phyloP scores from a whole-genome alignment of 1,140 invertebrate genomes.

The Drosophila bocki region DNA sequence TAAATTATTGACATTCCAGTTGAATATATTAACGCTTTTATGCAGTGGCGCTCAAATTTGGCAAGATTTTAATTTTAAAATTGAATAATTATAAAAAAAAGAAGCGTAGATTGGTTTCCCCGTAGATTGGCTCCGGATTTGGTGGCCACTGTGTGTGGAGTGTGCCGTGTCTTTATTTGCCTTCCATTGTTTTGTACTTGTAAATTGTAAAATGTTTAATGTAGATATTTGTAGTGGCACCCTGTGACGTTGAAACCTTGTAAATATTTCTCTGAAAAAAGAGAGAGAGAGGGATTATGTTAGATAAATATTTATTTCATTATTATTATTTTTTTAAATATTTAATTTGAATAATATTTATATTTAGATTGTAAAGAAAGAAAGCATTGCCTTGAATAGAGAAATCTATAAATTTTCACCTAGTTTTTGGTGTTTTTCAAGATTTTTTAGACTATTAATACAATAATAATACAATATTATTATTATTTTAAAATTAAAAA shows the following conservation, averaged over 20 bases:
- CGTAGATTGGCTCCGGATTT: constrained; percentile 23
- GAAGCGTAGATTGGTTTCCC: background rate
- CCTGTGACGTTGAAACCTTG: background rate
- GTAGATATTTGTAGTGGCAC: background rate
- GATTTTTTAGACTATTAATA: no score
- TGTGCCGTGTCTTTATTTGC: constrained; percentile 55
- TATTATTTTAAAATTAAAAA: no score
- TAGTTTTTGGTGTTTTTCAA: no score
- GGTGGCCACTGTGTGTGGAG: constrained; percentile 43
- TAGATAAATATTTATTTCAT: background rate
- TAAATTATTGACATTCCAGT: constrained; percentile 40
- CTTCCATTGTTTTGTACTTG: background rate
- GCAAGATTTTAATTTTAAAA: background rate
- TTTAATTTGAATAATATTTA: no score
- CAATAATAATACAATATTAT: no score
- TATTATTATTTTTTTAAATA: no score
- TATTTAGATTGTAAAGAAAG: no score
- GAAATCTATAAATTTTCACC: no score
- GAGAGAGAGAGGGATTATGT: background rate
- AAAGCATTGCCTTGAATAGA: no score
- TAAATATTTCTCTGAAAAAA: background rate
- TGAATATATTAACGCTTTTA: constrained; percentile 10
- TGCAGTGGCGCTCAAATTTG: constrained; percentile 42
- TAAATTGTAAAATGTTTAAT: background rate
- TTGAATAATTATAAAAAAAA: background rate